Conservation (phyloP, 2,797 vertebrate species). For the Sebastes diaconus region DNA sequence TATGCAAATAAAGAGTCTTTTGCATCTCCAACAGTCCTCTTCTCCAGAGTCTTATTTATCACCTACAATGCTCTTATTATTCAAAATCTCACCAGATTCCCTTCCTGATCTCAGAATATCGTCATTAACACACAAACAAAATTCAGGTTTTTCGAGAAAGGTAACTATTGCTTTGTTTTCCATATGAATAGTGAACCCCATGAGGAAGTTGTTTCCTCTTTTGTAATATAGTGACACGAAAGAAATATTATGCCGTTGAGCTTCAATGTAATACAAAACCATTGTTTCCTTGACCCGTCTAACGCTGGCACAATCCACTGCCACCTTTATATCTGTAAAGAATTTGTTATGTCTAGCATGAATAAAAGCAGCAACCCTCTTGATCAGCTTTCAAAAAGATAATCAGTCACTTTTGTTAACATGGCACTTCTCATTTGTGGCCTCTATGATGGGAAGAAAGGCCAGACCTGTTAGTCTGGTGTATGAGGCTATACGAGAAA, state of each 20-base stretch:
- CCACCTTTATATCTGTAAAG: neutral
- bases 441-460: neutral
- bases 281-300: neutral
- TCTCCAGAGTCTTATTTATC: too few relatives aligned
- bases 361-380: neutral
- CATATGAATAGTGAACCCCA: neutral
- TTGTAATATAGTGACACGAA: neutral
- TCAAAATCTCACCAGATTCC: neutral
- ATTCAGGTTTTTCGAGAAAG: neutral
- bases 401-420: neutral
- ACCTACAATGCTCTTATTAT: neutral
- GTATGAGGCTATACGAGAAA: neutral
- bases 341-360: neutral
- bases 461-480: neutral
- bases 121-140: neutral
- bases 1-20: too few relatives aligned
- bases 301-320: neutral
- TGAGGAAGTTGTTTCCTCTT: neutral
- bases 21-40: too few relatives aligned
- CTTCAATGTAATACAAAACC: neutral
- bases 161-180: neutral
- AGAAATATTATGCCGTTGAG: neutral
- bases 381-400: neutral
- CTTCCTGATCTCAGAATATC: neutral
- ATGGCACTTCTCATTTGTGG: neutral